Percentiles rank a stretch among this genome's conserved stretches.
phyloP scores from a whole-genome alignment of 2,888 invertebrate species.

The Oscheius sp. region DNA sequence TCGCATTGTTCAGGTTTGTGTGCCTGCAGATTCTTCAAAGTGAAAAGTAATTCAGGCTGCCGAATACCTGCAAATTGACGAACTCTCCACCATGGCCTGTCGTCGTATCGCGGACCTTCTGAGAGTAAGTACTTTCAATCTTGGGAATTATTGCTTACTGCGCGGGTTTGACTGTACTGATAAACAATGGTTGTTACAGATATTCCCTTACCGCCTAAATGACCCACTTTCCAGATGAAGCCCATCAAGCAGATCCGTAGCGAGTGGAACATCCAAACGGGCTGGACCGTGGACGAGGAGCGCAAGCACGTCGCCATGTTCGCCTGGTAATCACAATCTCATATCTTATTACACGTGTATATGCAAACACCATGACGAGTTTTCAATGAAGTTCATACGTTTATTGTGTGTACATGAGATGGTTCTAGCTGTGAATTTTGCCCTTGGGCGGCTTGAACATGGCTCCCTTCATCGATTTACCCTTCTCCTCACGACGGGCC shows the following conservation, averaged over 20 bases:
- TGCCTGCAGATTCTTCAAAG: too few relatives aligned
- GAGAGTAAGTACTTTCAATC: background rate
- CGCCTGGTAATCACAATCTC: too few relatives aligned
- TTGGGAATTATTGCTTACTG: too few relatives aligned
- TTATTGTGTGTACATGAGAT: conserved; percentile 9
- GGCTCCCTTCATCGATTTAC: conserved; percentile 64
- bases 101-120: conserved; percentile 1
- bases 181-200: too few relatives aligned
- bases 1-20: background rate
- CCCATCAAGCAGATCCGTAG: conserved; percentile 2
- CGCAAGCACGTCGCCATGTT: background rate
- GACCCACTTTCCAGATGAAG: background rate
- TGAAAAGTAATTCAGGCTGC: conserved; percentile 2
- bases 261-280: background rate
- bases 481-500: conserved; percentile 68
- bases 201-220: background rate
- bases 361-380: too few relatives aligned
- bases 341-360: too few relatives aligned
- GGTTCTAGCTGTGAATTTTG: conserved; percentile 13
- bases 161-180: too few relatives aligned
- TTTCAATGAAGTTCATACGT: background rate
- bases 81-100: background rate
- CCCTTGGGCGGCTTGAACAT: conserved; percentile 70
- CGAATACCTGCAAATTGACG: conserved; percentile 16
- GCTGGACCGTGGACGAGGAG: conserved; percentile 6